Conservation (phyloP, 2,797 vertebrate species). For the Pangasius krempfi region DNA sequence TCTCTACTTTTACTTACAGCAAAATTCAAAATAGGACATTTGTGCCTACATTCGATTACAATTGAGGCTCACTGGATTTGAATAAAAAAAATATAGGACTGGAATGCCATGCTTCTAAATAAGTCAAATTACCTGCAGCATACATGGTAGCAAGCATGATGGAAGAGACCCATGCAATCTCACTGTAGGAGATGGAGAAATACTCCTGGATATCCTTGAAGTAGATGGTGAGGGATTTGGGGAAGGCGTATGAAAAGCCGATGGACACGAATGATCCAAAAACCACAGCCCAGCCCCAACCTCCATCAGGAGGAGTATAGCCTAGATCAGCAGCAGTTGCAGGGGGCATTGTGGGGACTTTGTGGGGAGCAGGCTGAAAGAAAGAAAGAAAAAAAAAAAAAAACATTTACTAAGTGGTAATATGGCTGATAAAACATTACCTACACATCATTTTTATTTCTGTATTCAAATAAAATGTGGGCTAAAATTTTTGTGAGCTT, state of each 20-base stretch:
- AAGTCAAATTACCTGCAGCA: constrained; percentile 71
- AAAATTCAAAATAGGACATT: not conserved
- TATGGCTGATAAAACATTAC: not conserved
- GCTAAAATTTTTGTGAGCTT: not conserved
- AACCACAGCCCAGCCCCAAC: constrained; percentile 79
- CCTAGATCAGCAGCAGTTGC: constrained; percentile 58
- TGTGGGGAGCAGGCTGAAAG: constrained; percentile 27
- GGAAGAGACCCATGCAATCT: constrained; percentile 81
- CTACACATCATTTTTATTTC: not conserved
- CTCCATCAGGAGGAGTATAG: constrained; percentile 78
- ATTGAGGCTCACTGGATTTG: not conserved
- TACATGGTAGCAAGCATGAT: constrained; percentile 83
- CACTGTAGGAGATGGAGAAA: constrained; percentile 83
- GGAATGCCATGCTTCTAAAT: not conserved
- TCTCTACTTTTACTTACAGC: not conserved
- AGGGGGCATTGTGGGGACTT: constrained; percentile 1
- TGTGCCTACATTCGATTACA: not conserved
- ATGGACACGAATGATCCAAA: constrained; percentile 78
- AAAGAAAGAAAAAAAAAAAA: constrained; percentile 38
- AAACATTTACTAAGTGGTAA: constrained; percentile 68
- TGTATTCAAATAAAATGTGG: not conserved
- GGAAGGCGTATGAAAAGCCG: constrained; percentile 84
- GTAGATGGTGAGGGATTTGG: constrained; percentile 83
- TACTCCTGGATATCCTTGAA: constrained; percentile 88
- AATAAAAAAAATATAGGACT: not conserved